Percentiles rank a stretch among this genome's conserved stretches.
These are phyloP conservation scores for Lagodon rhomboides DNA, from an alignment of 2,797 vertebrate species.

Conservation along the genomic window DNA sequence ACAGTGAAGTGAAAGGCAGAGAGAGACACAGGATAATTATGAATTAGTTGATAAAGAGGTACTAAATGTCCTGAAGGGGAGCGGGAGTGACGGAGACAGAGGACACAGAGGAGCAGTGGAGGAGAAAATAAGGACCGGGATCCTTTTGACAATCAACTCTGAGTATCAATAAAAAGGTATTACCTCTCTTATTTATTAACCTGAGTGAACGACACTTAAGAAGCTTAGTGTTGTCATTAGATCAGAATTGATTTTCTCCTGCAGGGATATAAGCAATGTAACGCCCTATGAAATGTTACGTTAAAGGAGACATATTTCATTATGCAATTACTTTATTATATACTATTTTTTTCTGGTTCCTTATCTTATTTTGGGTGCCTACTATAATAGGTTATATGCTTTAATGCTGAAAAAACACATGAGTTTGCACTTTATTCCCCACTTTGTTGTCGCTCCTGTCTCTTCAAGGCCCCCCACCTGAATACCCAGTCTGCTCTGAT, in stretches of 20 bases:
- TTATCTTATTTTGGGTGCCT: too few relatives aligned
- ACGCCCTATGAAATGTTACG: not conserved
- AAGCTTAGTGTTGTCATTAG: not conserved
- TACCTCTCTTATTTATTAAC: slow-evolving; percentile 54
- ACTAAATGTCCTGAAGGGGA: slow-evolving; percentile 92
- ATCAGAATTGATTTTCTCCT: slow-evolving; percentile 11
- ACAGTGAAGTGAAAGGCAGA: slow-evolving; percentile 33
- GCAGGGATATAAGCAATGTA: slow-evolving; percentile 7
- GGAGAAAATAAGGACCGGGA: slow-evolving; percentile 58
- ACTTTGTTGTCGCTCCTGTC: too few relatives aligned
- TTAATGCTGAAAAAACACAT: too few relatives aligned
- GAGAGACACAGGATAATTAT: slow-evolving; percentile 66
- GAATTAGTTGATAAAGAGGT: slow-evolving; percentile 90
- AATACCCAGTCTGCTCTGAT: too few relatives aligned
- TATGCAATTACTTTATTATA: too few relatives aligned
- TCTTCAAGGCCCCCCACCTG: too few relatives aligned
- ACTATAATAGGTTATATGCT: too few relatives aligned
- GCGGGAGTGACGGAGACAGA: slow-evolving; percentile 87
- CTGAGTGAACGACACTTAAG: slow-evolving; percentile 33
- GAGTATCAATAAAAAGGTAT: slow-evolving; percentile 53
- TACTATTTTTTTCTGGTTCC: too few relatives aligned
- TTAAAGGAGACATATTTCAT: too few relatives aligned
- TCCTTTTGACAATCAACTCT: slow-evolving; percentile 58
- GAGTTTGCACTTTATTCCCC: too few relatives aligned
- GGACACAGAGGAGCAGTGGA: slow-evolving; percentile 73